A percentile compares a stretch with the other conserved stretches of the same genome.
Conservation (phyloP, 2,888 invertebrate genomes). For the Drepana falcataria region DNA sequence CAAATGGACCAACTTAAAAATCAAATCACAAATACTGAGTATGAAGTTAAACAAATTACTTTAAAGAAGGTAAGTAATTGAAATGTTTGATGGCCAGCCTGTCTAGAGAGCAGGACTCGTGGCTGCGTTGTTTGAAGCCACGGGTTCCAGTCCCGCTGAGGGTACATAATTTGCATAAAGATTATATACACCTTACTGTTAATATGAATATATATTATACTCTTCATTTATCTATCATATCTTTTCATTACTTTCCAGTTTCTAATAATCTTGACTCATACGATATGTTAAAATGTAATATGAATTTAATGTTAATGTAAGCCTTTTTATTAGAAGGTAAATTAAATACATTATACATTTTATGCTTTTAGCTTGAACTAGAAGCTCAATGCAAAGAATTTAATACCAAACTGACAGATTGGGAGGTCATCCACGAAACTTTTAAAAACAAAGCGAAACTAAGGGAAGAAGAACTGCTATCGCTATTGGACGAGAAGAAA, state of each 20-base stretch:
- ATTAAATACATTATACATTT: not conserved
- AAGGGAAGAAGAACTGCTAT: conserved; percentile 76
- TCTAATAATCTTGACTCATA: no score
- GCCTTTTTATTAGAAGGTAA: not conserved
- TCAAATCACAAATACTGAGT: conserved; percentile 37
- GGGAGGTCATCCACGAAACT: conserved; percentile 74
- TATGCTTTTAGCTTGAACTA: conserved; percentile 35
- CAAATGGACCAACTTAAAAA: conserved; percentile 41
- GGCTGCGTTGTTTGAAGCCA: no score
- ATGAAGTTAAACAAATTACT: conserved; percentile 29
- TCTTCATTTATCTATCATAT: no score
- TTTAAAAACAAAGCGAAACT: conserved; percentile 68
- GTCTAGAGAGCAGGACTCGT: no score
- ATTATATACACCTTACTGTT: no score
- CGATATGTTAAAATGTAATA: no score
- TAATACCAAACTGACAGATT: conserved; percentile 56
- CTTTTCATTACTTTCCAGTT: no score
- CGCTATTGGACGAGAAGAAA: conserved; percentile 45
- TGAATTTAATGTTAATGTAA: no score
- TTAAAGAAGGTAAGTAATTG: conserved; percentile 28
- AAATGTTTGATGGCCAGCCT: no score
- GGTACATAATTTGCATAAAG: no score
- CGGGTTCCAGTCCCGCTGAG: no score
- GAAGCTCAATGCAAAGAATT: conserved; percentile 42
- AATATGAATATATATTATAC: no score